These are phyloP conservation scores for Natator depressus DNA, from an alignment of 2,113 vertebrate genomes.

Conservation along the genomic window DNA sequence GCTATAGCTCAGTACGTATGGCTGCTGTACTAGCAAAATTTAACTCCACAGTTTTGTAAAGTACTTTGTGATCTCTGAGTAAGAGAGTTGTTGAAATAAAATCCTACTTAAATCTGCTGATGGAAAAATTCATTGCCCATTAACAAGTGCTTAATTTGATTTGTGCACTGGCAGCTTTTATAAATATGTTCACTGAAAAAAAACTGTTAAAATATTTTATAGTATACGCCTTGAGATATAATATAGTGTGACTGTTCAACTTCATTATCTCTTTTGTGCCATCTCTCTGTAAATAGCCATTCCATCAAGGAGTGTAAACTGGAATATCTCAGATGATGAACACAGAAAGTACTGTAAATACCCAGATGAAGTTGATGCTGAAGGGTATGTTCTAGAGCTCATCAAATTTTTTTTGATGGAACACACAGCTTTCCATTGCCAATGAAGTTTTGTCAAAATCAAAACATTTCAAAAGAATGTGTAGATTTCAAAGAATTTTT, in stretches of 20 bases:
- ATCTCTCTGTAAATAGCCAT: not conserved
- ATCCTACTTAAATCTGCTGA: not conserved
- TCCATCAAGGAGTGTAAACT: not conserved
- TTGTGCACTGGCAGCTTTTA: not conserved
- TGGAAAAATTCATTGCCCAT: not conserved
- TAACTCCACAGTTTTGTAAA: not conserved
- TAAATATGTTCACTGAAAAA: not conserved
- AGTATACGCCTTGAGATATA: not conserved
- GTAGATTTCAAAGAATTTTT: accelerated
- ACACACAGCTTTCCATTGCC: not conserved
- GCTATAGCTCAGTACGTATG: not conserved
- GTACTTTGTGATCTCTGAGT: not conserved
- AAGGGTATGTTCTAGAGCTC: not conserved
- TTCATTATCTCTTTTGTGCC: not conserved
- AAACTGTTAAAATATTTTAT: not conserved
- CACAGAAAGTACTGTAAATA: not conserved
- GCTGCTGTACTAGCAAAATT: not conserved
- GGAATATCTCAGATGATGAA: not conserved
- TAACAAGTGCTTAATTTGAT: not conserved
- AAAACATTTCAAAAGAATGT: not conserved
- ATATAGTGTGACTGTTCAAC: not conserved
- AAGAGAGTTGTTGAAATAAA: not conserved
- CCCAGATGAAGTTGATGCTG: not conserved
- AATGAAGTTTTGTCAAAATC: not conserved
- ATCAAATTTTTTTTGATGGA: not conserved